Evolutionary conservation across 2,888 invertebrate genomes (phyloP).

Genomic region (Thymelicus sylvestris): DNA sequence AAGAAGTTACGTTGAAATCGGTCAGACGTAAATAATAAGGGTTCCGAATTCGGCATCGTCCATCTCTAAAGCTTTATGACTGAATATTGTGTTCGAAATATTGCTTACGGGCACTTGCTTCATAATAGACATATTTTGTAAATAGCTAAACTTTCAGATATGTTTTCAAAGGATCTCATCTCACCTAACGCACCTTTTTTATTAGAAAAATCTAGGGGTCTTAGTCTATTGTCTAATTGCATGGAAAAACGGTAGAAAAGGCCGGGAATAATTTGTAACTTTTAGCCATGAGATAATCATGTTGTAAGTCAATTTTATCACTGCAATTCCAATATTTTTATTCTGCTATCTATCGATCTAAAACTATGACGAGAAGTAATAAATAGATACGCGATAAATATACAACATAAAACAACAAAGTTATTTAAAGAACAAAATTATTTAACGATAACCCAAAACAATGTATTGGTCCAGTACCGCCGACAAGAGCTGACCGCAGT

Average conservation of each 20-base stretch:
- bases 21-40: conserved; percentile 15
- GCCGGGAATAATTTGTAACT: no score
- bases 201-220: no score
- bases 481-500: conserved; percentile 14
- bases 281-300: no score
- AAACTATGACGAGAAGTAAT: not conserved
- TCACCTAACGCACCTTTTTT: no score
- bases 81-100: not conserved
- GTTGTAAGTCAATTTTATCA: no score
- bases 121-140: no score
- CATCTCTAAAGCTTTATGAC: not conserved
- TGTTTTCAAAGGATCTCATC: no score
- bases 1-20: conserved; percentile 4
- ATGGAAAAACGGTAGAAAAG: no score
- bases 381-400: not conserved
- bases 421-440: not conserved
- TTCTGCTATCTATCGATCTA: no score
- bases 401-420: not conserved
- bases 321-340: no score
- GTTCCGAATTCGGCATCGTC: not conserved
- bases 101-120: not conserved
- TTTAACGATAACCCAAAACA: not conserved
- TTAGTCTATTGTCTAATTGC: no score
- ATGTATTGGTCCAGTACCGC: not conserved
- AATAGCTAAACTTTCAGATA: no score